Conservation (phyloP, 2,797 vertebrate species). For the Myotis daubentonii region DNA sequence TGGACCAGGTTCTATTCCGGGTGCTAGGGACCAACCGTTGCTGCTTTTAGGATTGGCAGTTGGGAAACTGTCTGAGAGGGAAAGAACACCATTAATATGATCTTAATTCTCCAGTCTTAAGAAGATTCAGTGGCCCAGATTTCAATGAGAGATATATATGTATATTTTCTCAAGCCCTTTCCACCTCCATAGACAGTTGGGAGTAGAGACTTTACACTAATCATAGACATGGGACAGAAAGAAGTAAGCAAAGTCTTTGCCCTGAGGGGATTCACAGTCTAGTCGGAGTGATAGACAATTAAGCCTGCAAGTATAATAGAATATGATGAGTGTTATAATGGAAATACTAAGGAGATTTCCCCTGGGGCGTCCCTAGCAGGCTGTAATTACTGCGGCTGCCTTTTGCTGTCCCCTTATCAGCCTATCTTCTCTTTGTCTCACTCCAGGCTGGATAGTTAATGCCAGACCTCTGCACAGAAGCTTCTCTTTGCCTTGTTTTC, state of each 20-base stretch:
- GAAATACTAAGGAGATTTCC: neutral
- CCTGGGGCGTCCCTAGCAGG: neutral
- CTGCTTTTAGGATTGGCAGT: neutral
- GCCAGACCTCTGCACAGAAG: neutral
- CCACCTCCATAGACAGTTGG: accelerated
- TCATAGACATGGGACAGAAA: neutral
- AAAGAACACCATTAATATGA: neutral
- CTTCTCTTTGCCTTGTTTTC: neutral
- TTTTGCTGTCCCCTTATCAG: neutral
- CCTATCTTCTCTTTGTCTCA: neutral
- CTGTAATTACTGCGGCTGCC: neutral
- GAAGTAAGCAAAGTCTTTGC: neutral
- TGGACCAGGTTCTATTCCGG: neutral
- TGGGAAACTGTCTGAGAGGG: neutral
- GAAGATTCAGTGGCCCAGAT: neutral
- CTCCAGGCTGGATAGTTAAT: neutral
- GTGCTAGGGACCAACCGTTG: too few species aligned
- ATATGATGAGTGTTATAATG: neutral
- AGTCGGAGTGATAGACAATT: neutral
- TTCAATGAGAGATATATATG: neutral
- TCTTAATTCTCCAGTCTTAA: neutral
- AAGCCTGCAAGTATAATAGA: neutral
- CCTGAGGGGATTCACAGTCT: neutral
- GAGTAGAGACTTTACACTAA: neutral
- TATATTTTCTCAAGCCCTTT: neutral